Evolutionary conservation across 2,888 invertebrate genomes (phyloP).

Genomic region (Megastigmus dorsalis): DNA sequence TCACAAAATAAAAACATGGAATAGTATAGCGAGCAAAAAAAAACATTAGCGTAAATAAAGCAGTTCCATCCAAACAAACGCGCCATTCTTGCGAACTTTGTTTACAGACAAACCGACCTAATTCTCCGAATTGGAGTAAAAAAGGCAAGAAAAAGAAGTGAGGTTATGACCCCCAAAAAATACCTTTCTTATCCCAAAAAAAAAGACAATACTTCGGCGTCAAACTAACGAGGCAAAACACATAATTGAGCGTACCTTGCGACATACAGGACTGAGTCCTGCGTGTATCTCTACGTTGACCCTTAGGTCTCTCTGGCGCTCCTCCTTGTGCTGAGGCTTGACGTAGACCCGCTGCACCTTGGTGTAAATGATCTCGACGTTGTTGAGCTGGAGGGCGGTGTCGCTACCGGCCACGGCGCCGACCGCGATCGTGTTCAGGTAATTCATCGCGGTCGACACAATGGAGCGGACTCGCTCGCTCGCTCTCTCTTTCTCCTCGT

Average conservation of each 20-base stretch:
- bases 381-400: conserved; percentile 70
- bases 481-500: neutral
- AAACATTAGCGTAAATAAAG: neutral
- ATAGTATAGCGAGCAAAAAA: neutral
- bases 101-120: conserved; percentile 19
- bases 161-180: conserved; percentile 5
- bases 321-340: conserved; percentile 71
- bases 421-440: conserved; percentile 65
- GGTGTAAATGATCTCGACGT: conserved; percentile 71
- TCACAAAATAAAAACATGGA: neutral
- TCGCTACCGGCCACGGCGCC: conserved; percentile 63
- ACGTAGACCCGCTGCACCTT: conserved; percentile 72
- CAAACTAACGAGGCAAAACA: neutral
- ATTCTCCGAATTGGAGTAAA: neutral
- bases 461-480: too few relatives aligned
- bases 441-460: conserved; percentile 71
- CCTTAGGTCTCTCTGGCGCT: conserved; percentile 70
- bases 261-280: conserved; percentile 72
- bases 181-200: neutral
- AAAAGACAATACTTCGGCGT: neutral
- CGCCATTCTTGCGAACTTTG: conserved; percentile 4
- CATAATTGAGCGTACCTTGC: conserved; percentile 65
- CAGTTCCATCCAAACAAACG: too few relatives aligned
- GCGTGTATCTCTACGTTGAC: conserved; percentile 72
- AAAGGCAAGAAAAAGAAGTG: neutral